Base-by-base conservation (phyloP, 2,888 invertebrate genomes). In the Druceiella hillmani region DNA sequence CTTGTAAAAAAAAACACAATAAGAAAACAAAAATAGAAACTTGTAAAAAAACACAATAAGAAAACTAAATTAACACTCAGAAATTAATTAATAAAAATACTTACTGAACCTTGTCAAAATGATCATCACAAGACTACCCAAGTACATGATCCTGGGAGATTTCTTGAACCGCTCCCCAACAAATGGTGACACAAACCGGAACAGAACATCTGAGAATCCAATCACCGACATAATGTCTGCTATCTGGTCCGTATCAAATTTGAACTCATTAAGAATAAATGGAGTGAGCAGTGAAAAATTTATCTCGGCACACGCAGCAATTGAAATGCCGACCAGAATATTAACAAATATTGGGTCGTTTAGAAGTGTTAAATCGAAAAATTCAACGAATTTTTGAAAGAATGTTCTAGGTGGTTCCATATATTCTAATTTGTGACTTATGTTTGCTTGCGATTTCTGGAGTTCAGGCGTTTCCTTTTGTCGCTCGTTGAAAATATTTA, bases 281-380 rank as follows among this genome's bases (percentile, higher is more conserved):
- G 83, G 82, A 3, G 79, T 68, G 31, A 83, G 52, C 9, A 80
- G 54, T 0, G 81, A 77, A 53, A 84, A 84, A 52, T 82, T 83
- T 0, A 79, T 69, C 55, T 84, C 84, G 0, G 80, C 80, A 50
- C 81, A 79, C 4, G 80, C 69, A 1, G 81, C 82, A 20, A 83
- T 56, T 0, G 83, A 79, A 55, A 83, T 62, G 10, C 83, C 83
- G 29, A 81, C 40, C 64, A 81, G 71, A 44, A 83, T 78, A 50
- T 78, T 83, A 1, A 82, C 71, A 52, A 81, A 84, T 47, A 78
- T 66, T 14, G 78, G 77, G 59, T 84, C 83, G 43, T 62, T 71
- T n/a, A 84, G 56, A 27, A 84, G 62, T 26, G 75, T 76, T 34
- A 84, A 59, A 57, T 83, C 83, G 52, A 82, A 81, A 43, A 78